Percentiles rank a stretch among this genome's conserved stretches.
Conservation (phyloP, 2,797 vertebrate genomes). For the Halcyon leucocephala region DNA sequence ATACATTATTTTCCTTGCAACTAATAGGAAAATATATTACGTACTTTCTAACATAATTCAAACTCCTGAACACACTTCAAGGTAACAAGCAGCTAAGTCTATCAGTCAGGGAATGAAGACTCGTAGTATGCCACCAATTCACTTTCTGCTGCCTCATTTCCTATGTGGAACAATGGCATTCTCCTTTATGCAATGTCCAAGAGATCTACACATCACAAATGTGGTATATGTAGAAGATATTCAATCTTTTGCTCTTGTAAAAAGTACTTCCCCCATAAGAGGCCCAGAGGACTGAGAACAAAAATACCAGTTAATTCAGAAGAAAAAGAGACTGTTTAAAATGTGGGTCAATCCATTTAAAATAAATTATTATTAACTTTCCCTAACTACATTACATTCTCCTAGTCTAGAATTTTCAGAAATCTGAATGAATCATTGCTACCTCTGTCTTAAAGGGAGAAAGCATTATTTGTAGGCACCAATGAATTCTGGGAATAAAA, state of each 20-base stretch:
- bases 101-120: neutral
- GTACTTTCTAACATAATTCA: neutral
- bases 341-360: neutral
- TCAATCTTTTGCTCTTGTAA: neutral
- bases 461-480: neutral
- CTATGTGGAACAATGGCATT: neutral
- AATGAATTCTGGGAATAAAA: conserved; percentile 1
- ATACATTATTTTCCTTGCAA: neutral
- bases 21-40: neutral
- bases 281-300: neutral
- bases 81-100: neutral
- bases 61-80: neutral
- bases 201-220: neutral
- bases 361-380: neutral
- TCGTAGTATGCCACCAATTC: neutral
- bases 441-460: neutral
- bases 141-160: neutral
- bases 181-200: neutral
- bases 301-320: neutral
- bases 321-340: neutral
- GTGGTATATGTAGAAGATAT: neutral
- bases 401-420: neutral
- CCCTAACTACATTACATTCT: neutral
- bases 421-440: neutral
- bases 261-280: neutral